phyloP scores from a whole-genome alignment of 2,888 invertebrate genomes.

The Agrotis clavis region DNA sequence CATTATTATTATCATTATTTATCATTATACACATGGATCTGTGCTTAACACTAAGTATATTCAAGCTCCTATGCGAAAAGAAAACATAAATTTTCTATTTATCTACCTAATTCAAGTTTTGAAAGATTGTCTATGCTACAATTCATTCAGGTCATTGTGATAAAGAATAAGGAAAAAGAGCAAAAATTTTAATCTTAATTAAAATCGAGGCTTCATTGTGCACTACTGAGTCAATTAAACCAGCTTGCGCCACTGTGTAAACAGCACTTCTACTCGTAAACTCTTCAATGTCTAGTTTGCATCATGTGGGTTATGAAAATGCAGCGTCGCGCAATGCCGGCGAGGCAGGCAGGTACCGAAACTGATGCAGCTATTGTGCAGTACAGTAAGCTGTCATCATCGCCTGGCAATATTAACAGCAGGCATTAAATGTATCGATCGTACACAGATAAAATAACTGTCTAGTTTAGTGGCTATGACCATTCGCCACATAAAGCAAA shows the following conservation, averaged over 20 bases:
- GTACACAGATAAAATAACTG: constrained; percentile 3
- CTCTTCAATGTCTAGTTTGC: constrained; percentile 54
- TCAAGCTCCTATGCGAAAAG: not conserved
- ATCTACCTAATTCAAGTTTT: not conserved
- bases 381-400: constrained; percentile 28
- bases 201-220: constrained; percentile 45
- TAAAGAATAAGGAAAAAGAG: constrained; percentile 17
- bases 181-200: constrained; percentile 39
- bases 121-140: not conserved
- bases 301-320: constrained; percentile 55
- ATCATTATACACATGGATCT: too few species aligned
- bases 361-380: constrained; percentile 38
- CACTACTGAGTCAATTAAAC: constrained; percentile 34
- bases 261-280: constrained; percentile 23
- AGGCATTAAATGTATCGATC: constrained; percentile 5
- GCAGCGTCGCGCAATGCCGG: constrained; percentile 19
- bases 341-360: constrained; percentile 19
- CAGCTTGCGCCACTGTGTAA: constrained; percentile 26
- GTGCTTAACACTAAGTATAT: too few species aligned
- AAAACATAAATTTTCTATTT: not conserved
- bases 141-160: constrained; percentile 3
- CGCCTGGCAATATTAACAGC: not conserved
- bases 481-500: not conserved
- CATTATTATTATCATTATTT: too few species aligned
- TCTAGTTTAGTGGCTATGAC: not conserved